phyloP scores from a whole-genome alignment of 2,888 invertebrate genomes.

The Rhopalosiphum nymphaeae region DNA sequence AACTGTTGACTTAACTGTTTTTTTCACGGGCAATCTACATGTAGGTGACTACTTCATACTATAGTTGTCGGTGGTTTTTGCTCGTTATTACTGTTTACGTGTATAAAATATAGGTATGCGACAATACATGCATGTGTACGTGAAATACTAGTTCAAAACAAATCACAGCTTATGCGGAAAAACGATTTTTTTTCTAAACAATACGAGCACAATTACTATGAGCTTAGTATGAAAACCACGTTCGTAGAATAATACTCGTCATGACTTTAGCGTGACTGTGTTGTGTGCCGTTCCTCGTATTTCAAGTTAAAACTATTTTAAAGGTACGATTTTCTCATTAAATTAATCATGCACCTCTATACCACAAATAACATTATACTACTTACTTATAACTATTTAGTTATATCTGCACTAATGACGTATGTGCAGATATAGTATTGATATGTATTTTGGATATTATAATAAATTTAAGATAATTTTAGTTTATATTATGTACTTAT shows the following conservation, averaged over 20 bases:
- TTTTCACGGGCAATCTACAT: too few relatives aligned
- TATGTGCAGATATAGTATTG: neutral
- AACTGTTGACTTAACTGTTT: neutral
- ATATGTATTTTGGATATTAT: neutral
- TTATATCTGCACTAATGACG: neutral
- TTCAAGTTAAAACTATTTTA: neutral
- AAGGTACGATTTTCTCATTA: neutral
- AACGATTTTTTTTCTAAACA: neutral
- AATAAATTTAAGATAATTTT: too few relatives aligned
- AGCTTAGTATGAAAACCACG: constrained; percentile 6
- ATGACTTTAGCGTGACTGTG: neutral
- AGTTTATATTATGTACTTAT: too few relatives aligned
- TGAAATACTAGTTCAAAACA: neutral
- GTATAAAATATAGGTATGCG: neutral
- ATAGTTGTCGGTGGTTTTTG: neutral
- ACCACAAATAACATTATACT: neutral
- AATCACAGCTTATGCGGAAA: neutral
- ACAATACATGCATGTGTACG: neutral
- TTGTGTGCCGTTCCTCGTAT: neutral
- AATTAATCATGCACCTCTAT: neutral
- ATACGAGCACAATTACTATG: neutral
- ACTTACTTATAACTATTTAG: neutral
- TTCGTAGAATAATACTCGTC: neutral
- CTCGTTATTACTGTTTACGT: neutral
- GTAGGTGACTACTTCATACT: neutral